These are phyloP conservation scores for Glaucidium brasilianum DNA, from an alignment of 2,113 vertebrate genomes.

Conservation along the genomic window DNA sequence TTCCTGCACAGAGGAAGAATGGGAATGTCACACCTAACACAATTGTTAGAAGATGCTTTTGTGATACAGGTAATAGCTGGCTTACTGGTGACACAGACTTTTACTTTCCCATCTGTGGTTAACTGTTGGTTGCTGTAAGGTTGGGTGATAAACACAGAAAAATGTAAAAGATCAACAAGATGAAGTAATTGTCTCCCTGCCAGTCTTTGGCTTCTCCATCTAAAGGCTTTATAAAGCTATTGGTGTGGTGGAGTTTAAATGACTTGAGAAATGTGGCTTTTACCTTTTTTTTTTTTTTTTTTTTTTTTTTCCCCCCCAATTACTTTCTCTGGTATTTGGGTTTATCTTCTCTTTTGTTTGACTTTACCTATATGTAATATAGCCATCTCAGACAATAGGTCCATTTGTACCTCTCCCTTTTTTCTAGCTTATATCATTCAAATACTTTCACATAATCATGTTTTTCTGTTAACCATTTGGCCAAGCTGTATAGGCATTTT, in stretches of 20 bases:
- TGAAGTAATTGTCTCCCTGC: not conserved
- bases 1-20: not conserved
- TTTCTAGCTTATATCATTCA: not conserved
- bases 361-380: not conserved
- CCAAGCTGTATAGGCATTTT: not conserved
- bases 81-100: not conserved
- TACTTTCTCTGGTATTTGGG: not conserved
- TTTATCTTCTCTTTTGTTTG: not conserved
- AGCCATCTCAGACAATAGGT: not conserved
- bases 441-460: not conserved
- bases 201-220: not conserved
- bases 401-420: not conserved
- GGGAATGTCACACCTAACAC: not conserved
- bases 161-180: not conserved
- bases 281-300: not conserved
- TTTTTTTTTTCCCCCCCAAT: not conserved
- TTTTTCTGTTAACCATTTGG: not conserved
- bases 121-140: not conserved
- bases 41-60: not conserved
- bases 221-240: not conserved
- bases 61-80: not conserved
- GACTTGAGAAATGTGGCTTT: not conserved
- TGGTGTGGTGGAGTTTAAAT: not conserved
- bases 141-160: not conserved
- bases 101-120: not conserved